phyloP scores from a whole-genome alignment of 2,888 invertebrate genomes.

The Idaea straminata region DNA sequence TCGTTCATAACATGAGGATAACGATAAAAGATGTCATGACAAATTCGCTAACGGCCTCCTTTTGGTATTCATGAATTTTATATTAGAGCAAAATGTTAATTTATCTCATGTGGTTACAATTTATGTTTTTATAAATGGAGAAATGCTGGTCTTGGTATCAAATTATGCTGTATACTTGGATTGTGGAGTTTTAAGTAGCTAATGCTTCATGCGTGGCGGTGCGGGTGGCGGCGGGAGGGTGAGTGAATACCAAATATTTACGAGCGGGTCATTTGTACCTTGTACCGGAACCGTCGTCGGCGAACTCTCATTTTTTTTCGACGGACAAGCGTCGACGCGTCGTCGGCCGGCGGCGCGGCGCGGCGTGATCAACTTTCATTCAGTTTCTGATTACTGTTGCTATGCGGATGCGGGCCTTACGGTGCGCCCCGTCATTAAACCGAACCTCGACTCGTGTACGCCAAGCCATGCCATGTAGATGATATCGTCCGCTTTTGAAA shows the following conservation, averaged over 20 bases:
- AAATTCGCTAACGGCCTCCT: slow-evolving; percentile 50
- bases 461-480: slow-evolving; percentile 62
- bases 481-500: slow-evolving; percentile 74
- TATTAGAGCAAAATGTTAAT: slow-evolving; percentile 52
- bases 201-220: slow-evolving; percentile 31
- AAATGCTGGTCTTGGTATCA: slow-evolving; percentile 29
- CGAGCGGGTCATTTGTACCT: slow-evolving; percentile 48
- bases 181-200: neutral
- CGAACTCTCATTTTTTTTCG: slow-evolving; percentile 59
- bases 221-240: slow-evolving; percentile 22
- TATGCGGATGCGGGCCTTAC: slow-evolving; percentile 74
- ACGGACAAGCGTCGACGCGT: slow-evolving; percentile 13
- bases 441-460: slow-evolving; percentile 67
- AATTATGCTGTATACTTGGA: slow-evolving; percentile 11
- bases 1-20: slow-evolving; percentile 41
- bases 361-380: slow-evolving; percentile 74
- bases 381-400: slow-evolving; percentile 74
- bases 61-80: slow-evolving; percentile 55
- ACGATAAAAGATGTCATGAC: slow-evolving; percentile 40
- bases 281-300: slow-evolving; percentile 52
- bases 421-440: slow-evolving; percentile 65
- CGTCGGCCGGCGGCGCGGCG: neutral
- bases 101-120: slow-evolving; percentile 29
- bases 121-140: slow-evolving; percentile 25
- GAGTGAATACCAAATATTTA: slow-evolving; percentile 55